phyloP scores from a whole-genome alignment of 2,113 vertebrate genomes.

The Gymnorhina tibicen region DNA sequence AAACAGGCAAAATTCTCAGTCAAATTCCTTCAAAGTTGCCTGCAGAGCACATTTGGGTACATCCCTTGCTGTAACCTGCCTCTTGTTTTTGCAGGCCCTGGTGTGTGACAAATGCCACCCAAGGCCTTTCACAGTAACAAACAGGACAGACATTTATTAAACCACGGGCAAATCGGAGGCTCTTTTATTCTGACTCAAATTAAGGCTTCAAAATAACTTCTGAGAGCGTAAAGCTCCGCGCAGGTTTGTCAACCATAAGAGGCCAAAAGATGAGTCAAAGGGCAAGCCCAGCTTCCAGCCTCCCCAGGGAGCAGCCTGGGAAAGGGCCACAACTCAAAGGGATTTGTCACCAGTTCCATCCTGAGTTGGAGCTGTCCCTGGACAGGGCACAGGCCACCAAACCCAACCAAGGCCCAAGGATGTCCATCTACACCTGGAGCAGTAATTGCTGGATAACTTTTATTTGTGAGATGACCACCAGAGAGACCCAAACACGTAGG shows the following conservation, averaged over 20 bases:
- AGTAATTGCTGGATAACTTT: neutral
- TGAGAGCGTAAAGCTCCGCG: neutral
- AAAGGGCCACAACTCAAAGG: accelerated
- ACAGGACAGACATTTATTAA: neutral
- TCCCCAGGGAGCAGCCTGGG: neutral
- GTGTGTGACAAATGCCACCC: neutral
- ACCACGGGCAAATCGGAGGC: neutral
- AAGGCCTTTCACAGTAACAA: neutral
- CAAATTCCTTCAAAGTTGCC: neutral
- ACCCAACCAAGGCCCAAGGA: too few relatives aligned
- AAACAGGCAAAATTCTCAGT: neutral
- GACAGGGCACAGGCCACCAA: neutral
- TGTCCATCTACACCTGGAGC: neutral
- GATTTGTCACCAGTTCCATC: accelerated
- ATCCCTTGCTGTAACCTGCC: too few relatives aligned
- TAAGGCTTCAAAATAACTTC: neutral
- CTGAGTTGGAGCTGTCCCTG: neutral
- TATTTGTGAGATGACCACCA: too few relatives aligned
- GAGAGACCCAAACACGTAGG: neutral
- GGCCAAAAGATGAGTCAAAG: accelerated
- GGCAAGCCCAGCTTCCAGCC: neutral
- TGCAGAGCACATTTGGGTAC: neutral
- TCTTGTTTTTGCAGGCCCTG: neutral
- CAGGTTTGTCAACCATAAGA: accelerated
- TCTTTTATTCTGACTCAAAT: neutral